Evolutionary conservation across 2,888 invertebrate genomes (phyloP), one percentile per base, ranked within the genome.

Genomic region (Dynastes maya): DNA sequence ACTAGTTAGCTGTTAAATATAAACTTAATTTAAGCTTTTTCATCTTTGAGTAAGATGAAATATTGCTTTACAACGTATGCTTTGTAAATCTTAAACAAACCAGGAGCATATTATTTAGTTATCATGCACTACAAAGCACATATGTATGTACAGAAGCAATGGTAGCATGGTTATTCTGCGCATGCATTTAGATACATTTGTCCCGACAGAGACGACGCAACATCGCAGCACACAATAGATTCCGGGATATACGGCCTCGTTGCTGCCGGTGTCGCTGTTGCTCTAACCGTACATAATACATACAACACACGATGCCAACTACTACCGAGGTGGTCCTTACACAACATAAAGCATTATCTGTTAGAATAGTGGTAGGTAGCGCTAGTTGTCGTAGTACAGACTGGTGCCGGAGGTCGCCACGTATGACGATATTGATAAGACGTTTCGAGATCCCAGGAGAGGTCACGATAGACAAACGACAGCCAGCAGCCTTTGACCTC

Each of bases 401-500:
- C 45, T 45, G 11, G 72, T 72, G 58, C 58, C 72, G 40, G 72
- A 72, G 58, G 58, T 58, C 72, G 40, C 72, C 72, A 37, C 40
- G 72, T 58, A 72, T 72, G 72, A 72, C 72, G 72, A 55, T 72
- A 72, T 72, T 72, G 72, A 72, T 72, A 72, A 72, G 72, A 58
- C 72, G 58, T 5, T 71, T 72, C 58, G 72, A 58, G 72, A 72
- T 72, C 72, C 72, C 76, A 40, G 45, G 76, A 65, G 58, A 76
- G 76, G 76, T 76, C 76, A 76, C 76, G 67, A 67, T 67, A 72
- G 72, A 72, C 58, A 72, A 72, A 55, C 72, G 72, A 72, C 61
- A 58, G 72, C 61, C 72, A 58, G 58, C 72, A 58, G 72, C 75
- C 78, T 80, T 77, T 77, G 75, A 77, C 77, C 79, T 53, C 64